Evolutionary conservation across 2,797 vertebrate genomes (phyloP).

Genomic region (Bradypus variegatus): DNA sequence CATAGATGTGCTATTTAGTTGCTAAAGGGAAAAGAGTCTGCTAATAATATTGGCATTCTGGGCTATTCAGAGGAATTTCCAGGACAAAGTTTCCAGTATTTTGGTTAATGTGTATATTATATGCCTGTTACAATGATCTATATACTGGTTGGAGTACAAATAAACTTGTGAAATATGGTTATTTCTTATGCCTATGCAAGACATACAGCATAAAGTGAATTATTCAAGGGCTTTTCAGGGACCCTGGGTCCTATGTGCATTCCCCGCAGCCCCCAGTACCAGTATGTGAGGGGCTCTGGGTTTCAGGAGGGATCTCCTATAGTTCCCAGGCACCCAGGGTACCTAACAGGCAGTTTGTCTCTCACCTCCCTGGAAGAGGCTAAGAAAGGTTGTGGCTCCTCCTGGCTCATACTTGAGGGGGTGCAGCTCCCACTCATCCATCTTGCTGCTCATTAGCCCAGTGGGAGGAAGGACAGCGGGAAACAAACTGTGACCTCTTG

Average conservation of each 20-base stretch:
- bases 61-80: slow-evolving; percentile 29
- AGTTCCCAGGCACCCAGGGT: not conserved
- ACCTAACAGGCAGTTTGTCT: not conserved
- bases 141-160: not conserved
- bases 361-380: not conserved
- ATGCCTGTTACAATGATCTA: not conserved
- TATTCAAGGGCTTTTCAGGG: not conserved
- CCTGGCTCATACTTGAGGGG: not conserved
- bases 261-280: not conserved
- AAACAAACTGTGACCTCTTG: not conserved
- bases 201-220: not conserved
- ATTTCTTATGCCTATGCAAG: not conserved
- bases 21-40: slow-evolving; percentile 49
- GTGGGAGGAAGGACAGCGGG: not conserved
- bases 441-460: too few species aligned
- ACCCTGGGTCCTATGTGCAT: not conserved
- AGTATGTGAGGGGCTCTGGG: rapidly evolving
- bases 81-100: slow-evolving; percentile 18
- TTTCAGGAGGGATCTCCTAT: not conserved
- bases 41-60: slow-evolving; percentile 39
- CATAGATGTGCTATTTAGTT: slow-evolving; percentile 42
- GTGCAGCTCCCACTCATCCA: not conserved
- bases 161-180: not conserved
- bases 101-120: not conserved
- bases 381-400: rapidly evolving